Evolutionary conservation across 2,113 vertebrate genomes (phyloP), one percentile per base, ranked within the genome.

Genomic region (Morone saxatilis): DNA sequence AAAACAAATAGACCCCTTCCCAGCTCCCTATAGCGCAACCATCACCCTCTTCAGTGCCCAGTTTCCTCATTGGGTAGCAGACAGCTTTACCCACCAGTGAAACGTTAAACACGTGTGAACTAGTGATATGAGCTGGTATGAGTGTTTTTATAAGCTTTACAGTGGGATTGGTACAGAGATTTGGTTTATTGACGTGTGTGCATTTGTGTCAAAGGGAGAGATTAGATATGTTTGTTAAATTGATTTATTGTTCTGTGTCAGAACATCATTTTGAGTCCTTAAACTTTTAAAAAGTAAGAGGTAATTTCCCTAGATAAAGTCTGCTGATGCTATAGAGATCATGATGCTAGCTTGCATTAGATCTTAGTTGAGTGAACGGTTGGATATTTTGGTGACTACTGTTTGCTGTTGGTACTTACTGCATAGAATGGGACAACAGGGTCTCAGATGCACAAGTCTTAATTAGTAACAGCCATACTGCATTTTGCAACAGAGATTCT

Each of bases 231-330:
- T 83, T 88, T 86, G 67, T 90, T 89, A 80, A 85, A 93, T 89
- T 86, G 78, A 93, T 94, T 92, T 92, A 93, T 93, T 87, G 95
- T 96, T 96, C 95, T 96, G 95, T 95, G 95, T 96, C 95, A 96
- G 95, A 96, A 96, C 95, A 94, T 93, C 57, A 83, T 83, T 86
- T 92, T 83, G 63, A 84, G 81, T 93, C 90, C 86, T 94, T 88
- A 88, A 87, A 90, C 92, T 93, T 93, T 94, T 89, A 91, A 93
- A 92, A 94, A 93, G 87, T 91, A 82, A 89, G 63, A 83, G 80
- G 81, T 81, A 66, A 77, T 83, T 89, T 91, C 86, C 83, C 85
- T 78, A 54, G 81, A 74, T 75, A 77, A 84, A 88, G 81, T 87
- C 83, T 87, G 93, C 71, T 92, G 79, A 81, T 89, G 87, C 90